A percentile compares a stretch with the other conserved stretches of the same genome.
phyloP scores from a whole-genome alignment of 2,797 vertebrate species.

The Notolabrus celidotus region DNA sequence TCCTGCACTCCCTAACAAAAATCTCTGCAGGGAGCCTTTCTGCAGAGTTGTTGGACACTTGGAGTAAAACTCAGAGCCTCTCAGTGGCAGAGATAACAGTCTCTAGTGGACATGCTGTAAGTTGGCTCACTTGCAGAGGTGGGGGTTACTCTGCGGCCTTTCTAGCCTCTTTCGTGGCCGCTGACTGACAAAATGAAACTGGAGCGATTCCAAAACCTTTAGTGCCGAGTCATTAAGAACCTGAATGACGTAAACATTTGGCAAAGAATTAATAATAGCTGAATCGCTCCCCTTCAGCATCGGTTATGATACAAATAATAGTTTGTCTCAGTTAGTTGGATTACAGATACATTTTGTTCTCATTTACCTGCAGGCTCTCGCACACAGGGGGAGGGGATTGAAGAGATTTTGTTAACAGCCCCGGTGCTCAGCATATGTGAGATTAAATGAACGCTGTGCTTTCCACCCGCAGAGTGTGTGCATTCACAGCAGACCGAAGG shows the following conservation, averaged over 20 bases:
- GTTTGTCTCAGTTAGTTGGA: background rate
- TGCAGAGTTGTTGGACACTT: too few species aligned
- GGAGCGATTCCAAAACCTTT: too few species aligned
- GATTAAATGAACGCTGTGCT: constrained; percentile 28
- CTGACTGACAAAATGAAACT: background rate
- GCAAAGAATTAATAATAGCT: background rate
- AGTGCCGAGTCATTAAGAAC: too few species aligned
- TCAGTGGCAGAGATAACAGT: background rate
- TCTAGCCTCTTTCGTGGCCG: background rate
- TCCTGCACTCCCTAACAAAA: too few species aligned
- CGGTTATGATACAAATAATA: constrained; percentile 5
- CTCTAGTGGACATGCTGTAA: background rate
- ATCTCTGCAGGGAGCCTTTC: too few species aligned
- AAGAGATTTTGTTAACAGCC: constrained; percentile 32
- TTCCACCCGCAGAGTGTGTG: constrained; percentile 28
- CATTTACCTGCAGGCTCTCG: constrained; percentile 18
- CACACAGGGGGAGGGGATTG: background rate
- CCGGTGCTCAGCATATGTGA: constrained; percentile 13
- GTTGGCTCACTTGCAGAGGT: too few species aligned
- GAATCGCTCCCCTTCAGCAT: background rate
- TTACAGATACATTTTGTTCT: constrained; percentile 6
- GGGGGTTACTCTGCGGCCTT: background rate
- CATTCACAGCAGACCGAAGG: constrained; percentile 29
- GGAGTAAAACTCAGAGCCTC: background rate
- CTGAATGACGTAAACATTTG: too few species aligned